A percentile compares a stretch with the other conserved stretches of the same genome.
These are phyloP conservation scores for Halichoeres trimaculatus DNA, from an alignment of 2,113 vertebrate species.

Conservation along the genomic window DNA sequence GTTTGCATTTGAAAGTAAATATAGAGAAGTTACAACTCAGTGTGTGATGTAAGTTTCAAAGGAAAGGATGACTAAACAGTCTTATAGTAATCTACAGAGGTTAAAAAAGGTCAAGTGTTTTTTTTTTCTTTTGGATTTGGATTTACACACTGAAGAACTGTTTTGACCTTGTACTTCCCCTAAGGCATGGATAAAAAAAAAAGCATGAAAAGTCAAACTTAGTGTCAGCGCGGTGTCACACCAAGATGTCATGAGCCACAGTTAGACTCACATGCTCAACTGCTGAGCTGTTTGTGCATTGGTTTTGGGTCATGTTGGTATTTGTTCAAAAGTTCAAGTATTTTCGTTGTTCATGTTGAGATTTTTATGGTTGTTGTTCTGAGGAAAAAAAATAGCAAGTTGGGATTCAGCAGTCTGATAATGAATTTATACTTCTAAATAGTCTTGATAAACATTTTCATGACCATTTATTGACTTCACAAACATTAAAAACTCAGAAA, in stretches of 20 bases:
- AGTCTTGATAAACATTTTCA: no score
- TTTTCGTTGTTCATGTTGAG: constrained; percentile 3
- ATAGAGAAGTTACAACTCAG: not conserved
- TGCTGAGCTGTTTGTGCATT: constrained; percentile 45
- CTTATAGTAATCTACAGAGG: not conserved
- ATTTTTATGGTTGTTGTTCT: not conserved
- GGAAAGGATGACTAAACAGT: not conserved
- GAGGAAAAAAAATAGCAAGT: not conserved
- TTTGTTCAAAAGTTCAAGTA: constrained; percentile 3
- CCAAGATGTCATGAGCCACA: constrained; percentile 47
- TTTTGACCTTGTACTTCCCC: constrained; percentile 33
- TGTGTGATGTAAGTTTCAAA: not conserved
- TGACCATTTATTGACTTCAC: no score
- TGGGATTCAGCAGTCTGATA: no score
- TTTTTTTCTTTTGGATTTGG: no score
- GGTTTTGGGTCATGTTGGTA: constrained; percentile 14
- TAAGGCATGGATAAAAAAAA: constrained; percentile 21
- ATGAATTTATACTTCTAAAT: no score
- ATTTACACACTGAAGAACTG: no score
- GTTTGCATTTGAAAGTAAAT: constrained; percentile 42
- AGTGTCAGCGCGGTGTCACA: constrained; percentile 34
- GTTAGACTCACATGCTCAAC: constrained; percentile 49
- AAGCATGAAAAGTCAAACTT: constrained; percentile 23
- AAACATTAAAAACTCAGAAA: no score
- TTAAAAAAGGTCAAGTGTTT: no score